A percentile compares a stretch with the other conserved stretches of the same genome.
Evolutionary conservation across 2,113 vertebrate genomes (phyloP).

Genomic region (Oncorhynchus nerka): DNA sequence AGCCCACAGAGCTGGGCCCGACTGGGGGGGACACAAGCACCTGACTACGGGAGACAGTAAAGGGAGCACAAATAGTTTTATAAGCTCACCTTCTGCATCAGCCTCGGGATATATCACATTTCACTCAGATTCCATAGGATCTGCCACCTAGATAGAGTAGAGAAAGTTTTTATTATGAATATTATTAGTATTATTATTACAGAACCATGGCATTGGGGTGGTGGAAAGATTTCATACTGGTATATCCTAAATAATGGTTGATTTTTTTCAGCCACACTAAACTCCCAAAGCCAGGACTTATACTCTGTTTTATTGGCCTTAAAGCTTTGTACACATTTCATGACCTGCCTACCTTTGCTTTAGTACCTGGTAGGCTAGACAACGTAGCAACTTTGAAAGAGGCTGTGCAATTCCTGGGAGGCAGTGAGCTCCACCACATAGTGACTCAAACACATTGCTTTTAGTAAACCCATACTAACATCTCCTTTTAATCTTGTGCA

Average conservation of each 20-base stretch:
- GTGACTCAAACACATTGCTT: conserved; percentile 1
- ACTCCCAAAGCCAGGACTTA: conserved; percentile 18
- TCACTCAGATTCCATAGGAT: conserved; percentile 83
- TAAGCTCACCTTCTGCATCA: conserved; percentile 79
- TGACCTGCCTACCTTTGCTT: conserved; percentile 34
- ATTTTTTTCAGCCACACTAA: conserved; percentile 27
- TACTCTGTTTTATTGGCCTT: conserved; percentile 32
- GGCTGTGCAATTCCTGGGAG: conserved; percentile 2
- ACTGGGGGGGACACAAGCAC: conserved; percentile 70
- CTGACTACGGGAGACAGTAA: conserved; percentile 69
- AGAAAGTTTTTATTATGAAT: conserved; percentile 20
- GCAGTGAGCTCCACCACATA: neutral
- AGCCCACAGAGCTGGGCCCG: conserved; percentile 32
- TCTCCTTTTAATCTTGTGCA: conserved; percentile 42
- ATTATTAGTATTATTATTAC: conserved; percentile 29
- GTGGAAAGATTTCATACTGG: conserved; percentile 22
- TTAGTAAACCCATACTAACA: conserved; percentile 34
- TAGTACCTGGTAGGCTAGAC: conserved; percentile 11
- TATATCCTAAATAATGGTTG: conserved; percentile 38
- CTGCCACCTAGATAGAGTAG: conserved; percentile 66
- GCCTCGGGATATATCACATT: conserved; percentile 84
- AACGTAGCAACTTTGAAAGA: conserved; percentile 2
- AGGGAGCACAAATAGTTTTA: conserved; percentile 84
- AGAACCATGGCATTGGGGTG: conserved; percentile 24
- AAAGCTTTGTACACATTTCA: conserved; percentile 32